A percentile compares a stretch with the other conserved stretches of the same genome.
Evolutionary conservation across 1,140 invertebrate species (phyloP).

Genomic region (Ceratina calcarata): DNA sequence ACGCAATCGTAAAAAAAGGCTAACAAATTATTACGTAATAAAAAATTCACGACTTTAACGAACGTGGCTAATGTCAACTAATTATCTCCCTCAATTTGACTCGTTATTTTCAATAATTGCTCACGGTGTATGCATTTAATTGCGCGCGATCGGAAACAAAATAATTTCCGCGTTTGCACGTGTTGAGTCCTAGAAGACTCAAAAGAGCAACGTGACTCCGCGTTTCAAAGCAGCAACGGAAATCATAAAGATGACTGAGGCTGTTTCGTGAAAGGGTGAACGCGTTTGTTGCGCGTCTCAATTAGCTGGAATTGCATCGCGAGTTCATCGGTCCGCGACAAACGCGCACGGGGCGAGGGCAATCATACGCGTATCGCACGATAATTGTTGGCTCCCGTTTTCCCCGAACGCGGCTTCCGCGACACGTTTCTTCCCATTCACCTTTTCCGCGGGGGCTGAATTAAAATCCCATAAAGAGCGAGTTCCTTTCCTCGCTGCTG

Average conservation of each 20-base stretch:
- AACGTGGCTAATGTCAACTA: too few species aligned
- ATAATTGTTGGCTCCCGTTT: conserved; percentile 8
- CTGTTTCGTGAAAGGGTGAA: neutral
- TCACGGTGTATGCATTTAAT: too few species aligned
- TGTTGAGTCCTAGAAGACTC: too few species aligned
- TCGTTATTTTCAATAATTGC: too few species aligned
- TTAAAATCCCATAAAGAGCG: conserved; percentile 75
- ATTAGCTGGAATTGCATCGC: conserved; percentile 32
- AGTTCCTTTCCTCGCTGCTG: conserved; percentile 66
- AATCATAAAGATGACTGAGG: neutral
- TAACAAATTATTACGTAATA: too few species aligned
- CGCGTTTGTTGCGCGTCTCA: conserved; percentile 19
- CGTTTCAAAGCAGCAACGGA: too few species aligned
- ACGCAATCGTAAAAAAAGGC: too few species aligned
- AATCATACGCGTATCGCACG: conserved; percentile 33
- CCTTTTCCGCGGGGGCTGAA: conserved; percentile 60
- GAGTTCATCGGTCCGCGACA: conserved; percentile 2
- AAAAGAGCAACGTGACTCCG: too few species aligned
- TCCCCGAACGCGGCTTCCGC: neutral
- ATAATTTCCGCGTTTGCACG: neutral
- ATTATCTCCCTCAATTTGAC: too few species aligned
- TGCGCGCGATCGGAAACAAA: neutral
- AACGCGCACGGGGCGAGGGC: neutral
- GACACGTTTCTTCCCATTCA: conserved; percentile 28
- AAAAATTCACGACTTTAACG: too few species aligned